phyloP scores from a whole-genome alignment of 2,113 vertebrate species.

The Eurystomus gularis region DNA sequence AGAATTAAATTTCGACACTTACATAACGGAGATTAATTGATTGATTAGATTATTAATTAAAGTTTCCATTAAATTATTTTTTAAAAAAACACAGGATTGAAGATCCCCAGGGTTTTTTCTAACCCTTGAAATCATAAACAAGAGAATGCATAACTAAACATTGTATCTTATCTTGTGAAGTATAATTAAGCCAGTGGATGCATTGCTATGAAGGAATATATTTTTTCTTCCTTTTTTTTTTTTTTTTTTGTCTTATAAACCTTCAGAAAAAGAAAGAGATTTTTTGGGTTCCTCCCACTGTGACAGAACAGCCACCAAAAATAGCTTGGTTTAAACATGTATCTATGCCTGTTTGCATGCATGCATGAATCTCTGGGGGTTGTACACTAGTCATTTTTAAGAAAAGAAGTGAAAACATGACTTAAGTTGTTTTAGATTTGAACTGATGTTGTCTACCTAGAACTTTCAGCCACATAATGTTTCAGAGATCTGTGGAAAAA shows the following conservation, averaged over 20 bases:
- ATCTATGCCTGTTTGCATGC: neutral
- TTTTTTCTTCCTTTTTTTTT: neutral
- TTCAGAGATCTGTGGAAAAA: constrained; percentile 73
- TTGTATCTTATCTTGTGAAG: constrained; percentile 67
- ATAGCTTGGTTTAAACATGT: neutral
- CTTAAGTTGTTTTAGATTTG: constrained; percentile 3
- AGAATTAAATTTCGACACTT: constrained; percentile 76
- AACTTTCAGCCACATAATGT: constrained; percentile 61
- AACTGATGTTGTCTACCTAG: constrained; percentile 59
- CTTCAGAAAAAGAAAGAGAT: neutral
- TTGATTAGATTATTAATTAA: constrained; percentile 86
- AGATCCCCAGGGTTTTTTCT: constrained; percentile 66
- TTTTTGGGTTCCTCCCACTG: neutral
- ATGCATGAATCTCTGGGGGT: neutral
- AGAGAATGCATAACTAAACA: constrained; percentile 75
- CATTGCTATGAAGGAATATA: constrained; percentile 14
- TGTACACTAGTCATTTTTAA: neutral
- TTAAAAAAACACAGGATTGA: constrained; percentile 63
- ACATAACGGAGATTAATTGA: constrained; percentile 79
- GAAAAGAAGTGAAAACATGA: neutral
- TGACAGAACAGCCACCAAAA: neutral
- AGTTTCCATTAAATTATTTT: constrained; percentile 78
- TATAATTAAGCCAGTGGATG: constrained; percentile 67
- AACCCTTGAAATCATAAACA: constrained; percentile 78
- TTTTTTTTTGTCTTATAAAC: neutral